These are phyloP conservation scores for Trialeurodes vaporariorum DNA, from an alignment of 1,140 invertebrate genomes.

Conservation along the genomic window DNA sequence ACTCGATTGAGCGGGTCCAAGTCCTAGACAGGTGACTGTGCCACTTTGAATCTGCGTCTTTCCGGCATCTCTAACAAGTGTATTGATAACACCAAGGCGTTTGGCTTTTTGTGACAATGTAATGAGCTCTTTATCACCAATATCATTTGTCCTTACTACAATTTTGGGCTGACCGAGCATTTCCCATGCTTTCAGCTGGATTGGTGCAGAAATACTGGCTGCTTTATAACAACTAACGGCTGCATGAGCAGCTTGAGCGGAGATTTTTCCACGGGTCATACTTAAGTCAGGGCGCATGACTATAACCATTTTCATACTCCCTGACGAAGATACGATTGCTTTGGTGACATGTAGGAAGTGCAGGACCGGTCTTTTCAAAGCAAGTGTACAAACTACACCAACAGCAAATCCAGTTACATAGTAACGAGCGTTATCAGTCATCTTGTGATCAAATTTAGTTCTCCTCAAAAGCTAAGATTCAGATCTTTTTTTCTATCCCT, in stretches of 20 bases:
- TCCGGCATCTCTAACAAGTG: conserved; percentile 74
- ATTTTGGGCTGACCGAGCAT: conserved; percentile 70
- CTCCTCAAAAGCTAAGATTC: too few species aligned
- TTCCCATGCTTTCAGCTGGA: conserved; percentile 60
- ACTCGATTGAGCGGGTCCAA: conserved; percentile 70
- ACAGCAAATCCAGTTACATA: background rate
- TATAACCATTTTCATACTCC: conserved; percentile 57
- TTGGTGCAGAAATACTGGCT: conserved; percentile 44
- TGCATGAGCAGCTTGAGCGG: conserved; percentile 85
- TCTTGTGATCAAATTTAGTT: too few species aligned
- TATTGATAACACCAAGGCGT: conserved; percentile 51
- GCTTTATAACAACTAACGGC: conserved; percentile 67
- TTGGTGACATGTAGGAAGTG: background rate
- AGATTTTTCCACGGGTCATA: conserved; percentile 91
- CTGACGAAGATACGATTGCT: background rate
- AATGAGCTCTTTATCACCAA: conserved; percentile 46
- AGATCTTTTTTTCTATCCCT: background rate
- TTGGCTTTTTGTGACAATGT: conserved; percentile 53
- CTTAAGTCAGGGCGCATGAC: conserved; percentile 80
- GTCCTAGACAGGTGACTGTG: conserved; percentile 73
- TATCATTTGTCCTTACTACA: conserved; percentile 49
- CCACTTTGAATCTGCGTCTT: conserved; percentile 78
- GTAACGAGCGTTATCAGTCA: background rate
- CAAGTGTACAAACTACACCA: background rate
- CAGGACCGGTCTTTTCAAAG: background rate